A percentile compares a stretch with the other conserved stretches of the same genome.
Evolutionary conservation across 2,113 vertebrate species (phyloP).

Genomic region (Casuarius casuarius): DNA sequence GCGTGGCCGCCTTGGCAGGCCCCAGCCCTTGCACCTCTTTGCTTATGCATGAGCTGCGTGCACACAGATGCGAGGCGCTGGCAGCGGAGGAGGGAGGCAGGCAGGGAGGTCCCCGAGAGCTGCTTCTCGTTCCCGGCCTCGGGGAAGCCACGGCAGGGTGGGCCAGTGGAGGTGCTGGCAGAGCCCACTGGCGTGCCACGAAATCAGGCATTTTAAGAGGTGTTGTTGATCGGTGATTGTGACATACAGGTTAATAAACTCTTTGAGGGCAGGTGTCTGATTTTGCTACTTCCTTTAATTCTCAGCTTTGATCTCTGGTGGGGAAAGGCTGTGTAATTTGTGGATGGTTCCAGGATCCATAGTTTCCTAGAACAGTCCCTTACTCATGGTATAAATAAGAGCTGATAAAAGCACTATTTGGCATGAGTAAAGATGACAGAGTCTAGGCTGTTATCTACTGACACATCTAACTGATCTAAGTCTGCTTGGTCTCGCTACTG

Average conservation of each 20-base stretch:
- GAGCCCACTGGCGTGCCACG: not conserved
- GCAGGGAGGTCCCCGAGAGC: constrained; percentile 16
- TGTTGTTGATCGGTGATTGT: not conserved
- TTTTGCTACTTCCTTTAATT: not conserved
- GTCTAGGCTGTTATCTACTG: not conserved
- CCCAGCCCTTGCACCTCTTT: constrained; percentile 80
- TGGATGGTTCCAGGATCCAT: not conserved
- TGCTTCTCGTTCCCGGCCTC: not conserved
- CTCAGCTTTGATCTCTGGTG: not conserved
- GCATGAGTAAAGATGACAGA: not conserved
- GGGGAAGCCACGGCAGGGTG: not conserved
- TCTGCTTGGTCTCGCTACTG: not conserved
- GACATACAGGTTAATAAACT: not conserved
- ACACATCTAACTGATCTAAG: not conserved
- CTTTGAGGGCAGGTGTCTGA: not conserved
- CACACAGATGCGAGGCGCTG: constrained; percentile 74
- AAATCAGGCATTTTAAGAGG: not conserved
- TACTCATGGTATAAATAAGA: not conserved
- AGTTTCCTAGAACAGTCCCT: not conserved
- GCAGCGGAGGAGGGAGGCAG: not conserved
- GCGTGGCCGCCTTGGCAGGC: constrained; percentile 67
- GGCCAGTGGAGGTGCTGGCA: not conserved
- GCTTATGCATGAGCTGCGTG: constrained; percentile 80
- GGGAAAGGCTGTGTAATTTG: not conserved
- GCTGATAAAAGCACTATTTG: not conserved